Evolutionary conservation across 2,888 invertebrate species (phyloP), one percentile per base, ranked within the genome.

Genomic region (Phortica magna): DNA sequence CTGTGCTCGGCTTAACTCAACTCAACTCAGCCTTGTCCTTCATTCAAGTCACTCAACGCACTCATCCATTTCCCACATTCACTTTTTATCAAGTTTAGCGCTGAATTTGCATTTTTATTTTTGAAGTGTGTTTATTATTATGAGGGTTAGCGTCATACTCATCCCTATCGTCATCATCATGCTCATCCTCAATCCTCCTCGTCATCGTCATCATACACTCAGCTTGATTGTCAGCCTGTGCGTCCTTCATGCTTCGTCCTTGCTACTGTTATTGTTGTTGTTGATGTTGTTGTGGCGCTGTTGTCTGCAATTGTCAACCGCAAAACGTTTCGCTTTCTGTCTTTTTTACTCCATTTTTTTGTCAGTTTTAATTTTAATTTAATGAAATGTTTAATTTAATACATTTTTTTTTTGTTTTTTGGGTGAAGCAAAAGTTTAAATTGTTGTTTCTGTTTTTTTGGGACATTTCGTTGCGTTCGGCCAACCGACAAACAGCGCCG

Each of bases 61-160:
- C 22, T 61, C 59, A 14, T 7, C 9, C 59, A 59, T 59, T 59
- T 22, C 7, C 59, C 59, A 48, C 48, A 61, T 61, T 61, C 59
- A 22, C 59, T 71, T 71, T 61, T 65, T 71, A 71, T 84, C 84
- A 87, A 82, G 84, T 84, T 86, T 87, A 87, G 85, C 31, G 31
- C 85, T 87, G 87, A 86, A 88, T 89, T 89, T 89, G 89, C 89
- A 89, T 89, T 88, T 88, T 89, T 88, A 89, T 89, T 89, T 88
- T 87, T 88, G 87, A 83, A 85, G 87, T 83, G 89, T 83, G 87
- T 83, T 83, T 84, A 82, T 80, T 84, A 82, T 80, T 83, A 80
- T 78, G 64, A 57, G 74, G 73, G 74, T 65, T 71, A 71, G 70
- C 70, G 22, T 68, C 14, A 43, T 68, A 6, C 14, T n/a, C 55